phyloP scores from a whole-genome alignment of 2,113 vertebrate species.

The Poecilia latipinna region DNA sequence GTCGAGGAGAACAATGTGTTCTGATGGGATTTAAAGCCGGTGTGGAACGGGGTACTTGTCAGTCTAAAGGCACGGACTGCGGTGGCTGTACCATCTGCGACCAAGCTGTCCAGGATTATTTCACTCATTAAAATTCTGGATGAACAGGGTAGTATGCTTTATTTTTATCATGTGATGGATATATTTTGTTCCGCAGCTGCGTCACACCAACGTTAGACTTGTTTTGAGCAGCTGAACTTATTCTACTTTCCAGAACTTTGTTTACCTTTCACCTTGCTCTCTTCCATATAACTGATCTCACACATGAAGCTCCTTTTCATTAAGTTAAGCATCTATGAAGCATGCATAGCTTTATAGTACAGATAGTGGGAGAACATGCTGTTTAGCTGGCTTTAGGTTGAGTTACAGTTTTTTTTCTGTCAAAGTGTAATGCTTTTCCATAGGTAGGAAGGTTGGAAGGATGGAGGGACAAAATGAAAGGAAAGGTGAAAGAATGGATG shows the following conservation, averaged over 20 bases:
- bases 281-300: conserved; percentile 3
- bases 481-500: background rate
- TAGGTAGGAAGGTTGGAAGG: too few species aligned
- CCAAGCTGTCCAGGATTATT: conserved; percentile 19
- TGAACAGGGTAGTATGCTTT: background rate
- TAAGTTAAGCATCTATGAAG: conserved; percentile 5
- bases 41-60: conserved; percentile 6
- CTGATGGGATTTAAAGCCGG: conserved; percentile 28
- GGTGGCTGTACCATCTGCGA: conserved; percentile 17
- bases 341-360: background rate
- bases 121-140: conserved; percentile 22
- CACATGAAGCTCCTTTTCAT: background rate
- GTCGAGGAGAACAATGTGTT: conserved; percentile 19
- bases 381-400: background rate
- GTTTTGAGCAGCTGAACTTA: background rate
- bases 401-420: background rate
- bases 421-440: too few species aligned
- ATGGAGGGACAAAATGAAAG: too few species aligned
- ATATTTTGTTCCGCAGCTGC: background rate
- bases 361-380: background rate
- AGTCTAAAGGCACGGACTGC: conserved; percentile 6
- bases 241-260: conserved; percentile 11
- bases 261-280: conserved; percentile 7
- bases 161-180: background rate
- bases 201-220: conserved; percentile 12